phyloP scores from a whole-genome alignment of 2,888 invertebrate species.

The Drosophila putrida region DNA sequence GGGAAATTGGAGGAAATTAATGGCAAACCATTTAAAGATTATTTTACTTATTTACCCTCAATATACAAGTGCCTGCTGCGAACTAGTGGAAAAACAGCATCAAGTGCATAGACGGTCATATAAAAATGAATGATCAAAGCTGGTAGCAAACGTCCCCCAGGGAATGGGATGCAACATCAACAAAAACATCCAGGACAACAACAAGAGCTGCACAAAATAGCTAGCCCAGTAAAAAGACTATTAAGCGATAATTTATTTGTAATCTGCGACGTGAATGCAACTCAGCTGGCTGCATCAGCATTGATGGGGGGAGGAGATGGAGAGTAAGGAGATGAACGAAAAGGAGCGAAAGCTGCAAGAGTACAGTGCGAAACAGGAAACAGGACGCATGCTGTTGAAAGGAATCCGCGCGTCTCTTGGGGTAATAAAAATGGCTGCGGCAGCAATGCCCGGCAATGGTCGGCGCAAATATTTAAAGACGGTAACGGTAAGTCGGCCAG shows the following conservation, averaged over 20 bases:
- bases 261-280: constrained; percentile 82
- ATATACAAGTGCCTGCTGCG: not conserved
- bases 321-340: not conserved
- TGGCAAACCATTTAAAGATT: not conserved
- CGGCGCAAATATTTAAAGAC: constrained; percentile 56
- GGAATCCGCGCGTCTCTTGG: constrained; percentile 61
- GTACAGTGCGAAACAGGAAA: constrained; percentile 32
- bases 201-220: constrained; percentile 29
- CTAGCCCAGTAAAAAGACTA: constrained; percentile 73
- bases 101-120: constrained; percentile 32
- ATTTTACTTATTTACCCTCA: not conserved
- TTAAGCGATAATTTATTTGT: constrained; percentile 85
- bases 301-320: constrained; percentile 4
- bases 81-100: constrained; percentile 14
- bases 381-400: constrained; percentile 44
- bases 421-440: constrained; percentile 68
- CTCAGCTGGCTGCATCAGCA: constrained; percentile 40
- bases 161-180: constrained; percentile 18
- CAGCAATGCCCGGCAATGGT: constrained; percentile 46
- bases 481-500: constrained; percentile 40
- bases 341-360: constrained; percentile 10
- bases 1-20: not conserved
- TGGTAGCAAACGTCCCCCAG: constrained; percentile 14
- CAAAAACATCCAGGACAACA: constrained; percentile 1
- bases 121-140: constrained; percentile 53